These are phyloP conservation scores for Myotis brandtii DNA, from an alignment of 2,113 vertebrate genomes.

Conservation along the genomic window DNA sequence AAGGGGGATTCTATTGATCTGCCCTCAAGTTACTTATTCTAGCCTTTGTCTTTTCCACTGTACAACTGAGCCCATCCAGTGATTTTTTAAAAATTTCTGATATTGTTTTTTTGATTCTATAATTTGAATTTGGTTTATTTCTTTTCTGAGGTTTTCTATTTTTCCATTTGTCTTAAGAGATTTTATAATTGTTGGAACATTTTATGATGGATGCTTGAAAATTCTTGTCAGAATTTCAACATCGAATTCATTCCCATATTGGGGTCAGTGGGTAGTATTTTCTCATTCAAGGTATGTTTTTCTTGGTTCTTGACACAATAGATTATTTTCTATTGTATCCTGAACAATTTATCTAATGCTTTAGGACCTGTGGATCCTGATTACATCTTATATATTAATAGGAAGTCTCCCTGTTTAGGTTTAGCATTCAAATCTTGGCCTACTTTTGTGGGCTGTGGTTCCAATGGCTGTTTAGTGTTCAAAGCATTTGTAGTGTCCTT, in stretches of 20 bases:
- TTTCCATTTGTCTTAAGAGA: background rate
- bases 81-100: background rate
- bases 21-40: background rate
- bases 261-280: background rate
- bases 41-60: background rate
- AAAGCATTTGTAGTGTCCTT: background rate
- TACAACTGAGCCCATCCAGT: background rate
- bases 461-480: background rate
- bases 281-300: background rate
- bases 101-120: background rate
- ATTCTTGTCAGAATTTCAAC: background rate
- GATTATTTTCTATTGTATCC: background rate
- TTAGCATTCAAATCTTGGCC: background rate
- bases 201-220: background rate
- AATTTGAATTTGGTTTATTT: background rate
- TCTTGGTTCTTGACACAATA: background rate
- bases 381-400: background rate
- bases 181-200: background rate
- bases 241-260: background rate
- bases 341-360: background rate
- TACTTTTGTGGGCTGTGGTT: background rate
- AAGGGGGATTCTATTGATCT: background rate
- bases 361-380: background rate
- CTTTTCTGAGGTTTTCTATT: background rate
- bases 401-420: background rate